Evolutionary conservation across 2,113 vertebrate species (phyloP).

Genomic region (Psilopsiagon aymara): DNA sequence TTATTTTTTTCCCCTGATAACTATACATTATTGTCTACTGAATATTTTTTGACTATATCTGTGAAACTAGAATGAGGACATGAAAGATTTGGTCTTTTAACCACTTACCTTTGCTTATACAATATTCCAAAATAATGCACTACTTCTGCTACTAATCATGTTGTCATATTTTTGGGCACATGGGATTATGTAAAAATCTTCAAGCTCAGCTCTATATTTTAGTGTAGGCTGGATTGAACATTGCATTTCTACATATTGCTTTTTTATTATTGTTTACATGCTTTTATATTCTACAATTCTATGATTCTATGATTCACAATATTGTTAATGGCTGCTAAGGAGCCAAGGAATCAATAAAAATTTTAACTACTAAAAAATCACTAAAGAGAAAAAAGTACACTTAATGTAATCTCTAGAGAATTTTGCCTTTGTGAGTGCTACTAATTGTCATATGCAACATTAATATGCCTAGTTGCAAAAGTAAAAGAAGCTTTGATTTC

Average conservation of each 20-base stretch:
- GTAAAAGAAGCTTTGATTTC: neutral
- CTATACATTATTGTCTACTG: neutral
- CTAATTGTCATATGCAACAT: neutral
- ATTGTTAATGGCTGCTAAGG: neutral
- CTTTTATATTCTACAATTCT: too few species aligned
- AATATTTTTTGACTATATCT: neutral
- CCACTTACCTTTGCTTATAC: neutral
- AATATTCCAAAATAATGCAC: neutral
- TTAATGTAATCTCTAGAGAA: fast-evolving
- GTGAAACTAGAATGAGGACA: neutral
- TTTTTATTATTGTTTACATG: too few species aligned
- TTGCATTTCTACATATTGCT: neutral
- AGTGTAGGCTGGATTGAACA: neutral
- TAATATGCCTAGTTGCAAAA: neutral
- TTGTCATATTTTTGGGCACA: neutral
- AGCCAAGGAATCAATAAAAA: neutral
- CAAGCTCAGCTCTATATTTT: neutral
- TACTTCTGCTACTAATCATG: neutral
- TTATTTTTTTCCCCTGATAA: neutral
- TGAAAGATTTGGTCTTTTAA: neutral
- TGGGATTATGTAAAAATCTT: neutral
- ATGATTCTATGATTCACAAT: neutral
- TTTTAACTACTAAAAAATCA: neutral
- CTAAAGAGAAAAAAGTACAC: neutral
- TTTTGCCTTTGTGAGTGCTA: neutral